Conservation (phyloP, 2,888 invertebrate species). For the Ophion ventricosus region DNA sequence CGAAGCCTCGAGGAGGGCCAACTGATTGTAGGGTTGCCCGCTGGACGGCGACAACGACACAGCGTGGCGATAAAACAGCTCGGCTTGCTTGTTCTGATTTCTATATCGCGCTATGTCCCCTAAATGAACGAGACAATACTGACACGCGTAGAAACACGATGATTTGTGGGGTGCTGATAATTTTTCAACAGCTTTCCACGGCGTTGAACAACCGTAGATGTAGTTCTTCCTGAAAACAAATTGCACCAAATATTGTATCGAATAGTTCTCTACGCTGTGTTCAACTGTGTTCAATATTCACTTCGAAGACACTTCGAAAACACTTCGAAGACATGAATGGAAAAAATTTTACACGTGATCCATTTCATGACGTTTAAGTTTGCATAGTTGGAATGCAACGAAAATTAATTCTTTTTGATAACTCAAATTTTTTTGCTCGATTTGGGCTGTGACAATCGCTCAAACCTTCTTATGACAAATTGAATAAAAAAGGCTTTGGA, state of each 20-base stretch:
- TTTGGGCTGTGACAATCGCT: too few species aligned
- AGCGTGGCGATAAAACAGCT: conserved; percentile 93
- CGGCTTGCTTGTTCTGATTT: conserved; percentile 91
- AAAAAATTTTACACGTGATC: not conserved
- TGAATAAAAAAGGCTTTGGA: too few species aligned
- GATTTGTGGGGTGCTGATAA: conserved; percentile 85
- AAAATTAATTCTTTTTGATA: too few species aligned
- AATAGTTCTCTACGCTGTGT: not conserved
- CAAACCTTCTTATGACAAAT: too few species aligned
- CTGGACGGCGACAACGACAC: conserved; percentile 89
- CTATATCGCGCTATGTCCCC: conserved; percentile 94
- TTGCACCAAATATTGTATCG: not conserved
- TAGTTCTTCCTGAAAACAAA: conserved; percentile 81
- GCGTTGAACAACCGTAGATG: conserved; percentile 83
- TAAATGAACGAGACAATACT: conserved; percentile 94
- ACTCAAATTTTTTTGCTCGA: too few species aligned
- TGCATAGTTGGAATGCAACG: too few species aligned
- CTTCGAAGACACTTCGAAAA: not conserved
- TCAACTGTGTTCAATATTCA: not conserved
- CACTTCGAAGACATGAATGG: not conserved
- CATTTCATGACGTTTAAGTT: too few species aligned
- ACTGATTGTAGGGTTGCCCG: conserved; percentile 95
- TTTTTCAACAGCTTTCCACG: conserved; percentile 82
- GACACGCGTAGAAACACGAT: conserved; percentile 93
- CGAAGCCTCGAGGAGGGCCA: conserved; percentile 92